Base-by-base conservation (phyloP, 2,888 invertebrate species). In the Parnassius smintheus region DNA sequence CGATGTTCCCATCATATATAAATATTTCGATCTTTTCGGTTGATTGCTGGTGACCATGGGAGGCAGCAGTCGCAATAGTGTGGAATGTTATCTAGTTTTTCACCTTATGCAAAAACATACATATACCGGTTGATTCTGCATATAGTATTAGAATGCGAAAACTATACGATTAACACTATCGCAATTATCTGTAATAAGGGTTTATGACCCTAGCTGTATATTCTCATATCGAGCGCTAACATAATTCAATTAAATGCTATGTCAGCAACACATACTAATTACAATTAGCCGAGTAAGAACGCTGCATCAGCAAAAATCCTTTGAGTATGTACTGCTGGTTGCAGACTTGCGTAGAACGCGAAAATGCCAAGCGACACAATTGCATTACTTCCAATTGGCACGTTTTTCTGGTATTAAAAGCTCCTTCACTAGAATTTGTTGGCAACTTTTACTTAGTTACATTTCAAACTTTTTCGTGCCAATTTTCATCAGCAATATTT, bases 271-370 rank as follows among this genome's bases (percentile, higher is more conserved):
- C 56, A 42, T 42, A 52, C 60, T 64, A 64, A 60, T 64, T 64
- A 64, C 64, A 64, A 64, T 59, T 60, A 64, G 64, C 44, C 45
- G 54, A 61, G 46, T 18, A 13, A 55, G 54, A 50, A 51, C 56
- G 48, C 56, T 53, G 49, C 53, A 53, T 64, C 64, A 64, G 64
- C 64, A 64, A 60, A 64, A 60, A 60, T 56, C 59, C 56, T 64
- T 59, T 56, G 59, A 59, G 44, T 49, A 50, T 49, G 59, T 13
- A 56, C 57, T 53, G 48, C 41, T 60, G 56, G 22, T 25, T 62
- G 41, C 60, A 44, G 22, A 13, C 49, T 4, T 46, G 41, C 56
- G 11, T 22, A 41, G 18, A 51, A 25, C 51, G 52, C 44, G 48
- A 56, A 56, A 60, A 60, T 53, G 59, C 53, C 63, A 56, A 49